phyloP scores from a whole-genome alignment of 2,888 invertebrate genomes.

The Copidosoma aretas region DNA sequence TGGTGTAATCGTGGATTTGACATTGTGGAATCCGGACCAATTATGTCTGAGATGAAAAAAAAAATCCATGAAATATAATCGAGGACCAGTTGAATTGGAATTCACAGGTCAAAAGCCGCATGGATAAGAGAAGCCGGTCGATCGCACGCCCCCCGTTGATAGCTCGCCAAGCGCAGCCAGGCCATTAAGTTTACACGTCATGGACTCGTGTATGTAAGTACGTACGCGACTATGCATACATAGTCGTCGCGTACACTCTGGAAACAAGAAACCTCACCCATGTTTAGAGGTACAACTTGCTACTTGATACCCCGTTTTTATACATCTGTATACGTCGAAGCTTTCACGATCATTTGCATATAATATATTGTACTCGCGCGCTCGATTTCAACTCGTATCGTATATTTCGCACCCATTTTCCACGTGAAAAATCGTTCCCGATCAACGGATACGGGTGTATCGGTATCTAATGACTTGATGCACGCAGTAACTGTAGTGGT shows the following conservation, averaged over 20 bases:
- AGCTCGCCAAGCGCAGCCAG: neutral
- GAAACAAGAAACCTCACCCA: constrained; percentile 29
- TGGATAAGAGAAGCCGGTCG: constrained; percentile 6
- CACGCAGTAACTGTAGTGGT: too few species aligned
- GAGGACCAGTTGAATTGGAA: too few species aligned
- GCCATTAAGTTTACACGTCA: too few species aligned
- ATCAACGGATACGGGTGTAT: too few species aligned
- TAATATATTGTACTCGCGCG: too few species aligned
- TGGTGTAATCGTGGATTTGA: too few species aligned
- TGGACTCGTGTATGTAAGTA: too few species aligned
- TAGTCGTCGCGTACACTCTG: neutral
- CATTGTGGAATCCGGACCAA: too few species aligned
- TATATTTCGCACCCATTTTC: too few species aligned
- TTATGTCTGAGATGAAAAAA: neutral
- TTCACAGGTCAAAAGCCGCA: neutral
- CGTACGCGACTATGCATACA: neutral
- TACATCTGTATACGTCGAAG: constrained; percentile 11
- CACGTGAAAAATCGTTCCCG: too few species aligned
- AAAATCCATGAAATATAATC: neutral
- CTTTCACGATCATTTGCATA: constrained; percentile 30
- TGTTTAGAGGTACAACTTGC: constrained; percentile 30
- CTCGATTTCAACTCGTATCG: too few species aligned
- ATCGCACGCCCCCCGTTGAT: constrained; percentile 16
- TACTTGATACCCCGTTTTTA: constrained; percentile 33
- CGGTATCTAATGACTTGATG: too few species aligned